These are phyloP conservation scores for Drosophila anomalata DNA, from an alignment of 2,888 invertebrate genomes.

Conservation along the genomic window DNA sequence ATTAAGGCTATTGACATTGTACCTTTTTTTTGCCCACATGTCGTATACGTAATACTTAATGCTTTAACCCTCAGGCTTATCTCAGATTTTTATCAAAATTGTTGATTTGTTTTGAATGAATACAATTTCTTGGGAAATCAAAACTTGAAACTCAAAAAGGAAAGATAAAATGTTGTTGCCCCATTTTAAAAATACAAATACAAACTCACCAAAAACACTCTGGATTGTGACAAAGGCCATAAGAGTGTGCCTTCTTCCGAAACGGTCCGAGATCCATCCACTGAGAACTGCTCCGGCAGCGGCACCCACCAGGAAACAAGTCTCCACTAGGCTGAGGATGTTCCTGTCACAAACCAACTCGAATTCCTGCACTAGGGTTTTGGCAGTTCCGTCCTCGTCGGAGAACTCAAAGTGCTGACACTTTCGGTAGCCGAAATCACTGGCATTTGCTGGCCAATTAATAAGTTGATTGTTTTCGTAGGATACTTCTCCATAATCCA, in stretches of 20 bases:
- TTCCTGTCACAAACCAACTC: constrained; percentile 86
- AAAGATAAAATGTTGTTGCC: background rate
- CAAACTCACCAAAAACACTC: constrained; percentile 84
- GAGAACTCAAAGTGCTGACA: constrained; percentile 84
- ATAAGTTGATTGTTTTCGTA: constrained; percentile 50
- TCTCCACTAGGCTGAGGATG: constrained; percentile 86
- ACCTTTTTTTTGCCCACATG: background rate
- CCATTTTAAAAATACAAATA: background rate
- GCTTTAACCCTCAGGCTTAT: background rate
- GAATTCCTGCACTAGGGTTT: constrained; percentile 86
- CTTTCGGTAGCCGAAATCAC: constrained; percentile 55
- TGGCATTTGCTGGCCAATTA: constrained; percentile 60
- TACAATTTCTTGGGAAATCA: background rate
- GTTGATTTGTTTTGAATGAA: background rate
- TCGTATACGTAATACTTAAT: background rate
- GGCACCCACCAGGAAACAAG: constrained; percentile 87
- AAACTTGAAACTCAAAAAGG: background rate
- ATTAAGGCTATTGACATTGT: background rate
- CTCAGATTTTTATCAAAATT: background rate
- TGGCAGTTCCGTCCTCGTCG: constrained; percentile 62
- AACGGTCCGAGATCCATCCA: constrained; percentile 87
- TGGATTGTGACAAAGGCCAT: constrained; percentile 86
- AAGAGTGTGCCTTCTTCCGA: constrained; percentile 87
- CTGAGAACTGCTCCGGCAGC: constrained; percentile 88
- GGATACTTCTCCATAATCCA: constrained; percentile 61